Base-by-base conservation (phyloP, 2,113 vertebrate genomes). In the Pyrgilauda ruficollis region DNA sequence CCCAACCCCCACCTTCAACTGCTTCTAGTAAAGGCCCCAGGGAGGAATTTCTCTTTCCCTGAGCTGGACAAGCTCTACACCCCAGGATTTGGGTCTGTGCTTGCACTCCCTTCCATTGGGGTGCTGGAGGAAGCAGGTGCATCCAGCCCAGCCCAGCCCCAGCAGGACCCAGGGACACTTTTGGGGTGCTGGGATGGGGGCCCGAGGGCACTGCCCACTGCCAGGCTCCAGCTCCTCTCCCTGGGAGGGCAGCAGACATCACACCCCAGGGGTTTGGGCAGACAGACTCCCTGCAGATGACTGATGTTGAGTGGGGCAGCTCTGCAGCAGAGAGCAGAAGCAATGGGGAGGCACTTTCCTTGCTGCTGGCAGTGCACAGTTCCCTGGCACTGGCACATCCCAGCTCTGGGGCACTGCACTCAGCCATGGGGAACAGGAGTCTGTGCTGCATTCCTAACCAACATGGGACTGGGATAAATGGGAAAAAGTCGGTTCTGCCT, bases 1-100 rank as follows among this genome's bases (percentile, higher is more conserved):
- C 0, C 0, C 2, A 1, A 22, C 35, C 44, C 19, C 13, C 9
- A 1, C 62, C 47, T 49, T 30, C 70, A 50, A 0, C 28, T 9
- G 2, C 63, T 59, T 27, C 44, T 58, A n/a, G 19, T 30, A 46
- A 56, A 47, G 35, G 15, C 20, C 24, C 14, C 43, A 33, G 37
- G 21, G 64, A 74, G n/a, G 61, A 74, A 77, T 52, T 81, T 47
- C 28, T 31, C 27, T 61, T 39, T 24, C 21, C 21, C 46, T 2
- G 11, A 35, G 74, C 43, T 17, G 33, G 13, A 35, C 18, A 13
- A 91, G 58, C 58, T 66, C 50, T 43, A 10, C 27, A 17, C 7
- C 28, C 19, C 37, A 35, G 43, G 43, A 79, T 8, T 21, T 2
- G 5, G 39, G 27, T 8, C 22, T 14, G 56, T 89, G 35, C 24